Evolutionary conservation across 2,113 vertebrate species (phyloP), one percentile per base, ranked within the genome.

Genomic region (Nothobranchius kuhntae): DNA sequence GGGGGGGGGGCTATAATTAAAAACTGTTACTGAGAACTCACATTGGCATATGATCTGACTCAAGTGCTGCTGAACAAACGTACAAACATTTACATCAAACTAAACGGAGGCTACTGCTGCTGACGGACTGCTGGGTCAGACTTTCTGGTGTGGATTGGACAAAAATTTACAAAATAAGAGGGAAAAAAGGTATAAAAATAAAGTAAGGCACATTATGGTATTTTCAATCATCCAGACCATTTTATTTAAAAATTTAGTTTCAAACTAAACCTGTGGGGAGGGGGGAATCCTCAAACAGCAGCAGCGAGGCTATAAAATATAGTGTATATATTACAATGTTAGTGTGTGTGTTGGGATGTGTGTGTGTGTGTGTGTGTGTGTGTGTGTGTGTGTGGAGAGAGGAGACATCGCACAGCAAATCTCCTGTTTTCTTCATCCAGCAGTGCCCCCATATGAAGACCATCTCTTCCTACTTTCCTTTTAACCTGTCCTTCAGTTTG

Each of bases 361-460:
- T 53, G 58, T 55, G 63, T 48, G 77, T 60, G 61, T 65, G 64
- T 50, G 68, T 69, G 48, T 53, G 58, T 55, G 63, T 48, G 77
- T 55, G 59, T 58, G 50, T 63, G 58, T 63, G 56, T 60, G 74
- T 85, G 78, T 80, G 58, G 24, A 65, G 65, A 15, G 52, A 79
- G 85, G 84, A 90, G 86, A 86, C 70, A 61, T 86, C 62, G 90
- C 90, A 86, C 90, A 86, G 90, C 90, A 86, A 88, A 83, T 82
- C 81, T 88, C 83, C 89, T 61, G 24, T 59, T 82, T 80, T 65
- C 40, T 9, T 77, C 64, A 0, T 84, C 53, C 79, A 86, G 69
- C 75, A 78, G 84, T 63, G 53, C 72, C 73, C 59, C 69, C 57
- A 3, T 68, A 46, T 11, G 61, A 69, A 78, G 61, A 90, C 78